phyloP scores from a whole-genome alignment of 2,113 vertebrate genomes.

The Podocnemis expansa region DNA sequence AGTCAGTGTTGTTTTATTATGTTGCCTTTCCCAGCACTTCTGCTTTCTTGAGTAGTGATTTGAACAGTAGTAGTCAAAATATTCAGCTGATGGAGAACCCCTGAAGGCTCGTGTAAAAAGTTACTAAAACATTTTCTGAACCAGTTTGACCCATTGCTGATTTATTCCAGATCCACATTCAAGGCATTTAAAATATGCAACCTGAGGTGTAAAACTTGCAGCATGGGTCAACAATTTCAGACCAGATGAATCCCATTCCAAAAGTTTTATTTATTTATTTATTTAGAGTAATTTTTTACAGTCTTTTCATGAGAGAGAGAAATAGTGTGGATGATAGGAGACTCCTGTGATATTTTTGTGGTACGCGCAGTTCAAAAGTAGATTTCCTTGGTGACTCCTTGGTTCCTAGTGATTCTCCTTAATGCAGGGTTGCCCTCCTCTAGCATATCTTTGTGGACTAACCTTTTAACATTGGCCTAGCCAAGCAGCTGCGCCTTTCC shows the following conservation, averaged over 20 bases:
- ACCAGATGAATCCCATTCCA: not conserved
- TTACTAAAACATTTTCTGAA: constrained; percentile 74
- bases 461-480: not conserved
- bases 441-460: not conserved
- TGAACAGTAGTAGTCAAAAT: constrained; percentile 56
- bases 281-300: not conserved
- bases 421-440: not conserved
- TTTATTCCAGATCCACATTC: constrained; percentile 56
- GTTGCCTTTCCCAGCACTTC: constrained; percentile 58
- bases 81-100: constrained; percentile 33
- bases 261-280: not conserved
- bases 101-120: constrained; percentile 54
- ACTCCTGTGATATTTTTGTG: fast-evolving
- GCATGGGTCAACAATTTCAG: not conserved
- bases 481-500: not conserved
- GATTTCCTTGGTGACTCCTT: not conserved
- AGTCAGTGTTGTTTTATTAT: constrained; percentile 44
- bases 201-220: constrained; percentile 9
- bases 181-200: constrained; percentile 56
- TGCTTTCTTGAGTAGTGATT: constrained; percentile 35
- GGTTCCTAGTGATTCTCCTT: not conserved
- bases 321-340: not conserved
- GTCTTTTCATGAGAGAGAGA: not conserved
- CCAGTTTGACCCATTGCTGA: constrained; percentile 67
- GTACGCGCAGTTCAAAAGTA: not conserved